Evolutionary conservation across 2,888 invertebrate species (phyloP), one percentile per base, ranked within the genome.

Genomic region (Hybos culiciformis): DNA sequence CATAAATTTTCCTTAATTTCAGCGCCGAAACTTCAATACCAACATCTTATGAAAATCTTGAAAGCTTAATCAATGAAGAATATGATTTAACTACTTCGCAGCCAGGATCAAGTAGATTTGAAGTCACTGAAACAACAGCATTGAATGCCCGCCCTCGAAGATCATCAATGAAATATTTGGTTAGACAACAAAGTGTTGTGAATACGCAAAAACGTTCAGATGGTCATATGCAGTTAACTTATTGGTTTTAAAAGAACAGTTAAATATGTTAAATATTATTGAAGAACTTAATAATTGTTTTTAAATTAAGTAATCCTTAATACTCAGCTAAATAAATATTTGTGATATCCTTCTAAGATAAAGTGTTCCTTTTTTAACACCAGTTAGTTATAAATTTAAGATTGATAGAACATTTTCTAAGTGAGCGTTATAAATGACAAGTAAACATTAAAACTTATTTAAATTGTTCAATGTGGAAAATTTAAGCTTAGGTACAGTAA

Each of bases 211-310:
- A 80, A 46, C 79, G 82, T 53, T 70, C 75, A 2, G 80, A 84
- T 56, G 88, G 88, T 12, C 78, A 78, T 40, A 81, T 88, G 63
- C 84, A 80, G 61, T 78, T 88, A 72, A 84, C 87, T 0, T 86
- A 87, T 63, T 88, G 88, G 88, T 86, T 86, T 67, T 87, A 71
- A n/a, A n/a, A n/a, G n/a, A n/a, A n/a, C n/a, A n/a, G n/a, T n/a
- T n/a, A n/a, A n/a, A n/a, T n/a, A n/a, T n/a, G n/a, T n/a, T n/a
- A n/a, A n/a, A n/a, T n/a, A 26, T 26, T 12, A 26, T 12, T 26
- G 9, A 26, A 26, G 12, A 11, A 26, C 12, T 26, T 26, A 9
- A 9, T 11, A 12, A 11, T 26, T 39, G 12, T 45, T 46, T 48
- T 48, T 26, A 29, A 39, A 47, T 45, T 42, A 45, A 42, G 45